A percentile compares a stretch with the other conserved stretches of the same genome.
Conservation (phyloP, 2,888 invertebrate genomes). For the Lepidochitona cinerea region DNA sequence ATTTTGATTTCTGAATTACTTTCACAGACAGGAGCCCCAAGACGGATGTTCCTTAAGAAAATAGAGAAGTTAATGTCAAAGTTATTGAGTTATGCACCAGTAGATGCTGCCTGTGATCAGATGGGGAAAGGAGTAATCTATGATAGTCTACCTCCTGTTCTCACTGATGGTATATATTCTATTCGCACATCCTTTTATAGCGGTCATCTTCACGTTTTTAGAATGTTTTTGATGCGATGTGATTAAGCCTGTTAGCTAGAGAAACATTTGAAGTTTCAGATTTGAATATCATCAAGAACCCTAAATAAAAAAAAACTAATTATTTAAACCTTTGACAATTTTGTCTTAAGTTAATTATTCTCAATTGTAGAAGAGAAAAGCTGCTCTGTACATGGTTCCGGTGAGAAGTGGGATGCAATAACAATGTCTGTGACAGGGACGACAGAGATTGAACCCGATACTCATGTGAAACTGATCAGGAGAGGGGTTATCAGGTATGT, state of each 20-base stretch:
- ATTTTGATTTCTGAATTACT: too few species aligned
- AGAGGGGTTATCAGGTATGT: constrained; percentile 54
- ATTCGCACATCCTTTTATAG: too few species aligned
- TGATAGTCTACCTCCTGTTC: constrained; percentile 88
- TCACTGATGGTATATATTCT: constrained; percentile 73
- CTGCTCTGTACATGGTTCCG: constrained; percentile 82
- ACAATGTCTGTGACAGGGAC: constrained; percentile 75
- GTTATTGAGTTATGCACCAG: constrained; percentile 76
- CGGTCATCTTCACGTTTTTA: too few species aligned
- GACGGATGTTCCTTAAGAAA: constrained; percentile 75
- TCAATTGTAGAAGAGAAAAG: constrained; percentile 76
- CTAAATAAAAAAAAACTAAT: too few species aligned
- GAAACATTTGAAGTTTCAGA: too few species aligned
- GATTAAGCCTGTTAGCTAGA: too few species aligned
- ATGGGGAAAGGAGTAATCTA: constrained; percentile 88
- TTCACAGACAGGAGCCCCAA: too few species aligned
- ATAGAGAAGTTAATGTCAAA: constrained; percentile 76
- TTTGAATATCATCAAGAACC: too few species aligned
- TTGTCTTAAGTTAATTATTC: too few species aligned
- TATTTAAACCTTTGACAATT: too few species aligned
- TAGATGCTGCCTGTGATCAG: constrained; percentile 89
- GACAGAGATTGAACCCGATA: constrained; percentile 78
- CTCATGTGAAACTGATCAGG: constrained; percentile 77
- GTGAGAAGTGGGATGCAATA: constrained; percentile 80
- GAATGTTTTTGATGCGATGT: too few species aligned